Evolutionary conservation across 35 echinoderm and acorn worm species (phyloP).

Genomic region (Amphiura filiformis): DNA sequence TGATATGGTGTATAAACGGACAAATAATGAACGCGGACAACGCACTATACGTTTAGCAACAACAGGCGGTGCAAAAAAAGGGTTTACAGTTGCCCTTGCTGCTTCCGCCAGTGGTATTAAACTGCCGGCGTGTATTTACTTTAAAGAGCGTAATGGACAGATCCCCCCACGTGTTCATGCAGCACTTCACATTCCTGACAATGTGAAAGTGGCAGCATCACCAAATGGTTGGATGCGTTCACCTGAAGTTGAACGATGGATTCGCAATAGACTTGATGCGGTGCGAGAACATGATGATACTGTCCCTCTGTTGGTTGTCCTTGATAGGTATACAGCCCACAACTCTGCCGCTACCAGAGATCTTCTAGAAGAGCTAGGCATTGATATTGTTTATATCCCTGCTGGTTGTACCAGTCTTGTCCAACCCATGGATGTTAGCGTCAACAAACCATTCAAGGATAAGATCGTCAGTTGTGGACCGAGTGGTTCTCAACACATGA

Average conservation of each 20-base stretch:
- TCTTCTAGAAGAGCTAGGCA: not conserved
- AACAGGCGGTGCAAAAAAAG: not conserved
- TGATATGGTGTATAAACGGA: no score
- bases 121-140: not conserved
- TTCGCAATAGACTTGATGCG: not conserved
- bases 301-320: not conserved
- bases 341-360: not conserved
- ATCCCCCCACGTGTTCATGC: not conserved
- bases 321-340: not conserved
- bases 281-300: not conserved
- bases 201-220: not conserved
- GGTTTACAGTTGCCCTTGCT: not conserved
- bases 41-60: not conserved
- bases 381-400: slow-evolving; percentile 4
- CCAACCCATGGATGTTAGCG: not conserved
- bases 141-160: not conserved
- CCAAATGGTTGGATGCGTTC: slow-evolving; percentile 2
- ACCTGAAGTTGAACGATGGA: not conserved
- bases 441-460: not conserved
- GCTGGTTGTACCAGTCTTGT: not conserved
- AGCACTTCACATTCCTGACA: not conserved
- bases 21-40: not conserved
- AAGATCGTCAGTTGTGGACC: not conserved
- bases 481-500: not conserved
- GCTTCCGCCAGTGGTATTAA: not conserved